Conservation (phyloP, 2,888 invertebrate genomes). For the Eristalis intricaria region DNA sequence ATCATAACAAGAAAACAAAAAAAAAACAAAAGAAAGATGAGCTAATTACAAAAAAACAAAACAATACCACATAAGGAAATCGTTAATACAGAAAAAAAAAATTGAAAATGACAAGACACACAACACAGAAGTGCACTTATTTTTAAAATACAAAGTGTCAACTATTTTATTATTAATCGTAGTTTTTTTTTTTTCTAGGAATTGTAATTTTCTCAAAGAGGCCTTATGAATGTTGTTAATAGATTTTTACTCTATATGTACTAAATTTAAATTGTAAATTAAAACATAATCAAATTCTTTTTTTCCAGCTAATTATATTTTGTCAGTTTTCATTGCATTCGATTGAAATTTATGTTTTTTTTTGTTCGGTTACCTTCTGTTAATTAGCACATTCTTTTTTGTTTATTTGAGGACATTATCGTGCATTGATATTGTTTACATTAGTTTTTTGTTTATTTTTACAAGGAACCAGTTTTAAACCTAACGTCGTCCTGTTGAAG, state of each 20-base stretch:
- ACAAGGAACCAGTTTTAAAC: background rate
- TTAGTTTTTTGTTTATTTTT: background rate
- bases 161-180: slow-evolving; percentile 29
- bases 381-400: slow-evolving; percentile 37
- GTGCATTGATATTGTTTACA: slow-evolving; percentile 16
- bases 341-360: background rate
- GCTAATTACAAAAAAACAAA: slow-evolving; percentile 30
- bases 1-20: slow-evolving; percentile 24
- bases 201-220: slow-evolving; percentile 63
- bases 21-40: slow-evolving; percentile 39
- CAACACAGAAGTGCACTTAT: slow-evolving; percentile 62
- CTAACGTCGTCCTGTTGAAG: background rate
- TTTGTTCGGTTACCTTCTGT: slow-evolving; percentile 12
- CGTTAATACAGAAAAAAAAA: slow-evolving; percentile 7
- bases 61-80: background rate
- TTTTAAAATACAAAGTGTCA: slow-evolving; percentile 19
- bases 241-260: slow-evolving; percentile 6
- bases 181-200: background rate
- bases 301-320: background rate
- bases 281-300: background rate
- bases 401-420: background rate
- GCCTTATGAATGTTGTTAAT: slow-evolving; percentile 60
- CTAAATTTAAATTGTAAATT: slow-evolving; percentile 15
- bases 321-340: slow-evolving; percentile 18
- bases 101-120: background rate